Evolutionary conservation across 2,113 vertebrate species (phyloP), one percentile per base, ranked within the genome.

Genomic region (Ochotona princeps): DNA sequence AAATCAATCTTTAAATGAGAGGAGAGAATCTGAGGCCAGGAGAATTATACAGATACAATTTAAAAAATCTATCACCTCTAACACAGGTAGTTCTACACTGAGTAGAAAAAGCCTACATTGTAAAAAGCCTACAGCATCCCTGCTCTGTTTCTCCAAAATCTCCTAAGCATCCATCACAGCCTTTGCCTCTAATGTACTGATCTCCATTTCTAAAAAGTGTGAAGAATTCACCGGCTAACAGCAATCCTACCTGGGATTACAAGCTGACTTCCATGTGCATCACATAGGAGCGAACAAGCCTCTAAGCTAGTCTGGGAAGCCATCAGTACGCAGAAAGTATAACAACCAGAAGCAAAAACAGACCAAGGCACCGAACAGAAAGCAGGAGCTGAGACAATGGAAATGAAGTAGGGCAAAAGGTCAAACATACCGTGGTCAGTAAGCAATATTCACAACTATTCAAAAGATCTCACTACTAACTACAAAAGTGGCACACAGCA

Each of bases 151-250:
- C 30, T 88, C 44, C n/a, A 57, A 69, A 92, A 89, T 79, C n/a
- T 86, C 75, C 83, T 93, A 49, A 5, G 35, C 85, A 60, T 57
- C n/a, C 66, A 87, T 20, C 47, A 26, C 30, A 63, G 73, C 20
- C 54, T 92, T 80, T 82, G 47, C n/a, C 63, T 89, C 30, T 87
- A 89, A 89, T 13, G 54, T 44, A 93, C n/a, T 93, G 38, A 86
- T 74, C 78, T 81, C 66, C 63, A 79, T 61, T 60, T 72, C 21
- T 74, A 86, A 91, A 85, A 94, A 84, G 13, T 66, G 61, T 84
- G 10, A 89, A 89, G 26, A 51, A 95, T 69, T 81, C 28, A 89
- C 76, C 69, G 2, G 11, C 26, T 87, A 74, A 93, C 28, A 74
- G 15, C 65, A 90, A 23, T 93, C 66, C 61, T 49, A 87, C 32